A percentile compares a stretch with the other conserved stretches of the same genome.
phyloP scores from a whole-genome alignment of 2,797 vertebrate genomes.

The Hemitrygon akajei region DNA sequence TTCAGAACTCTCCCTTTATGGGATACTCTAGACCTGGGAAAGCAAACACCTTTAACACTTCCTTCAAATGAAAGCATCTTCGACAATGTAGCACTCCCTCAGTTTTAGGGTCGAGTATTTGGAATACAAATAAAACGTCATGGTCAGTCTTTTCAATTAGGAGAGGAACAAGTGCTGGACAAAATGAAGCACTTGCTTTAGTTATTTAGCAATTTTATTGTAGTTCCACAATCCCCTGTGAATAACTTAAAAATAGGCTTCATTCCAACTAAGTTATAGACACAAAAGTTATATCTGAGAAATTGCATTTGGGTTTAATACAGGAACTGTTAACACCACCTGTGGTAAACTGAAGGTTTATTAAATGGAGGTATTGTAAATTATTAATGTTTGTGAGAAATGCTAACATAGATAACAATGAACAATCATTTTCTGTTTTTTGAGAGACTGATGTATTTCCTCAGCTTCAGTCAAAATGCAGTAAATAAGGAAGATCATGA shows the following conservation, averaged over 20 bases:
- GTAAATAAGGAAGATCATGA: not conserved
- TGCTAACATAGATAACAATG: not conserved
- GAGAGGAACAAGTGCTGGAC: not conserved
- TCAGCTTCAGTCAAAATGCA: not conserved
- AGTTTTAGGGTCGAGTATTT: not conserved
- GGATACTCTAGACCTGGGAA: not conserved
- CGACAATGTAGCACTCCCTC: not conserved
- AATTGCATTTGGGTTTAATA: not conserved
- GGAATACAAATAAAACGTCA: too few relatives aligned
- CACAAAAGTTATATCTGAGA: not conserved
- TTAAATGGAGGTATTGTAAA: not conserved
- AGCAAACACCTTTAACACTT: not conserved
- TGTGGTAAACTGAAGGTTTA: not conserved
- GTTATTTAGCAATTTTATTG: not conserved
- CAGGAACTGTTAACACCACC: not conserved
- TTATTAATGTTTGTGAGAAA: not conserved
- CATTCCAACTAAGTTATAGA: not conserved
- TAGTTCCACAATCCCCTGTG: not conserved
- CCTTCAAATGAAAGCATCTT: not conserved
- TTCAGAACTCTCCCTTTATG: too few relatives aligned
- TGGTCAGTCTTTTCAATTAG: not conserved
- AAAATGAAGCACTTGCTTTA: not conserved
- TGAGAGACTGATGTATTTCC: not conserved
- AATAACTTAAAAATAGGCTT: not conserved
- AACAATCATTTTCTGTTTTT: not conserved